phyloP scores from a whole-genome alignment of 2,113 vertebrate species.

The Sinocyclocheilus grahami region DNA sequence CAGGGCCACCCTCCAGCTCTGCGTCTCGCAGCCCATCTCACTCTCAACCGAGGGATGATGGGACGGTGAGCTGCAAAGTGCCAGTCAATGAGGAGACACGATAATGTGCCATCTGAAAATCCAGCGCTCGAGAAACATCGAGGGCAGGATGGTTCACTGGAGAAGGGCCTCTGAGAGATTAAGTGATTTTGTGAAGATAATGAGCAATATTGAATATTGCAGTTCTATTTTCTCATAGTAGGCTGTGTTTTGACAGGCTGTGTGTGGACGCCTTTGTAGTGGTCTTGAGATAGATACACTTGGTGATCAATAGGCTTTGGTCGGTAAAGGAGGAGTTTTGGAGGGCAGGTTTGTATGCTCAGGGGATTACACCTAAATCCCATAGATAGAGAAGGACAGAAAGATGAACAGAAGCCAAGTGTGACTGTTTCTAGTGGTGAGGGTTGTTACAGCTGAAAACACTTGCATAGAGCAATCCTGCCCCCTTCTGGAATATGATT shows the following conservation, averaged over 20 bases:
- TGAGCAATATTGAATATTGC: constrained; percentile 1
- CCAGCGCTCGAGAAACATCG: neutral
- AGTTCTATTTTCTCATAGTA: neutral
- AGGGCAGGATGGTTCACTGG: neutral
- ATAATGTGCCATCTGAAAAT: constrained; percentile 28
- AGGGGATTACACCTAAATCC: constrained; percentile 48
- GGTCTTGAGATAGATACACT: neutral
- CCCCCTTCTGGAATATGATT: constrained; percentile 54
- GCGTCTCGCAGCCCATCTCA: constrained; percentile 59
- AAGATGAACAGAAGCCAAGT: constrained; percentile 39
- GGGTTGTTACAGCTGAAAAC: neutral
- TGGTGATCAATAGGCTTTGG: constrained; percentile 30
- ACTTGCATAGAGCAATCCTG: constrained; percentile 50
- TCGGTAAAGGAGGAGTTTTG: constrained; percentile 25
- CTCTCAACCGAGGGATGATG: constrained; percentile 25
- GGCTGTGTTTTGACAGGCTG: neutral
- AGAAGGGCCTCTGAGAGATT: constrained; percentile 8
- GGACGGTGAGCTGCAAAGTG: neutral
- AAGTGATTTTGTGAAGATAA: constrained; percentile 22
- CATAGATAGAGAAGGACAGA: constrained; percentile 27
- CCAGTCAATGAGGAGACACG: neutral
- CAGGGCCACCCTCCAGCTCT: constrained; percentile 36
- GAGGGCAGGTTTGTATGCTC: constrained; percentile 44
- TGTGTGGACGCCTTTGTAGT: neutral
- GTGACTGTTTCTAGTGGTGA: constrained; percentile 18